Conservation (phyloP, 2,113 vertebrate genomes). For the Chaetops frenatus region DNA sequence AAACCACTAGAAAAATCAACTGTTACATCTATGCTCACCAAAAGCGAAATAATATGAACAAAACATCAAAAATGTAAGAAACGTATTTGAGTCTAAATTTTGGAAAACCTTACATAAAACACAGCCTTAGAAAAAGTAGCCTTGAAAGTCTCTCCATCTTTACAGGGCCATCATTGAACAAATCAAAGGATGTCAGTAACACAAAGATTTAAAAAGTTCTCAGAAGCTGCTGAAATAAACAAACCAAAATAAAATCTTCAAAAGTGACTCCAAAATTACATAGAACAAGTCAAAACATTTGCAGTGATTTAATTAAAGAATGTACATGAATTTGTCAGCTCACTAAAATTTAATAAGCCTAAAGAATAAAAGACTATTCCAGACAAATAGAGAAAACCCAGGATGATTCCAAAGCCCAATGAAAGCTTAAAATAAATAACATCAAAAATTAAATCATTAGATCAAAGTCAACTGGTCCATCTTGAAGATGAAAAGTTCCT, state of each 20-base stretch:
- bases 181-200: neutral
- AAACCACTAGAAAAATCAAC: neutral
- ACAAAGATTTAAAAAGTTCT: neutral
- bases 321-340: neutral
- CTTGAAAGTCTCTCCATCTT: neutral
- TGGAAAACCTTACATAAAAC: neutral
- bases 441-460: neutral
- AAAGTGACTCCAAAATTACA: neutral
- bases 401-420: neutral
- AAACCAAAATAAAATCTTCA: neutral
- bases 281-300: neutral
- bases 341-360: neutral
- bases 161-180: neutral
- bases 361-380: neutral
- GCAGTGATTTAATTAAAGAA: neutral
- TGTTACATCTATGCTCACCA: fast-evolving
- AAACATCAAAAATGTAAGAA: neutral
- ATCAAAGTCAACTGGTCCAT: neutral
- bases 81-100: neutral
- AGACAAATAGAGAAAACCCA: neutral
- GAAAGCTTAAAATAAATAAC: neutral
- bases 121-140: neutral
- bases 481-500: neutral
- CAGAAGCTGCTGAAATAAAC: neutral
- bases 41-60: neutral